These are phyloP conservation scores for Ctenopoma multispine DNA, from an alignment of 2,797 vertebrate species.

Conservation along the genomic window DNA sequence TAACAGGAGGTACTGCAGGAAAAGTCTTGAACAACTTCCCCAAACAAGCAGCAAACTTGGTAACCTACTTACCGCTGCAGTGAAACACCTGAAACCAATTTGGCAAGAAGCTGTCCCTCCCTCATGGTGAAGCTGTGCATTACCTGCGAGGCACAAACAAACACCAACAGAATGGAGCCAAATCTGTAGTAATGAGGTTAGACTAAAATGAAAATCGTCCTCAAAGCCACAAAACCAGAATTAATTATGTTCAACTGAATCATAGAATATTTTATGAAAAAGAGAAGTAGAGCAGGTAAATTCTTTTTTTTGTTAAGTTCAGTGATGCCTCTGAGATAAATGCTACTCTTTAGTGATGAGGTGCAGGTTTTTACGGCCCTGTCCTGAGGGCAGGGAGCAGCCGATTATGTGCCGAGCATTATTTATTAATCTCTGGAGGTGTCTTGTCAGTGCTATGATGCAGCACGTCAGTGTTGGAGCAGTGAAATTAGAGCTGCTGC, in stretches of 20 bases:
- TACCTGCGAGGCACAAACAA: constrained; percentile 45
- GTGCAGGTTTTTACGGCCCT: too few species aligned
- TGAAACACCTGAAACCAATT: constrained; percentile 39
- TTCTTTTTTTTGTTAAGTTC: too few species aligned
- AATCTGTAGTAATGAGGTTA: constrained; percentile 32
- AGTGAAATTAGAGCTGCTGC: too few species aligned
- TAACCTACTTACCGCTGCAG: constrained; percentile 39
- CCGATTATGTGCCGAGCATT: neutral
- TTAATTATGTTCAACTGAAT: neutral
- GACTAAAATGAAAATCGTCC: neutral
- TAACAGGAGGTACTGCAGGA: neutral
- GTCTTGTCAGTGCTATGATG: neutral
- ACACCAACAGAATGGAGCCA: constrained; percentile 19
- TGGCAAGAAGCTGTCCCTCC: constrained; percentile 6
- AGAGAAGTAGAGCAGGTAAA: neutral
- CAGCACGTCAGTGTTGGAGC: neutral
- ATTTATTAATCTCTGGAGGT: neutral
- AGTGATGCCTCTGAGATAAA: too few species aligned
- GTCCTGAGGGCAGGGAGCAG: too few species aligned
- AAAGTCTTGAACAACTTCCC: neutral
- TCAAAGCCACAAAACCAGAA: constrained; percentile 27
- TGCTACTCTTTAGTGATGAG: neutral
- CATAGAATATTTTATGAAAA: neutral
- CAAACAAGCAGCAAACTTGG: constrained; percentile 12
- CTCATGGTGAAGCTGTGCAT: neutral